A percentile compares a stretch with the other conserved stretches of the same genome.
phyloP scores from a whole-genome alignment of 2,113 vertebrate genomes.

The Symphodus melops region DNA sequence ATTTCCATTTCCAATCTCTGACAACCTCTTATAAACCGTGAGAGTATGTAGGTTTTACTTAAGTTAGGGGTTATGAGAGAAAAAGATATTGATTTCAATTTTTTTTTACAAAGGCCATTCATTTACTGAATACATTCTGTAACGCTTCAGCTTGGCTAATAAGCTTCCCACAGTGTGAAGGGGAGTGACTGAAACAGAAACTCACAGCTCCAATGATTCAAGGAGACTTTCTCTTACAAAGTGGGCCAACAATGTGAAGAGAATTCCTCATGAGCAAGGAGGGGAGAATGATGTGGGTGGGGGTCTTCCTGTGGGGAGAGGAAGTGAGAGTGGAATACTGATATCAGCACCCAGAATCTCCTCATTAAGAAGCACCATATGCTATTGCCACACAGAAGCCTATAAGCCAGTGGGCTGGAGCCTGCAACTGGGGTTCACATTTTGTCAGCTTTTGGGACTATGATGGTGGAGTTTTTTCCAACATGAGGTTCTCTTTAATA shows the following conservation, averaged over 20 bases:
- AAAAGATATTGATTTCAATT: conserved; percentile 44
- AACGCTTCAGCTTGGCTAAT: conserved; percentile 72
- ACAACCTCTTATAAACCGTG: conserved; percentile 8
- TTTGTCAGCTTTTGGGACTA: conserved; percentile 39
- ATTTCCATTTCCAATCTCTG: neutral
- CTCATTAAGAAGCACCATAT: conserved; percentile 79
- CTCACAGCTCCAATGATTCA: conserved; percentile 73
- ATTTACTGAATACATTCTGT: conserved; percentile 64
- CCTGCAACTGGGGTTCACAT: conserved; percentile 45
- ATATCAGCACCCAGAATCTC: conserved; percentile 68
- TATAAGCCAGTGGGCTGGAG: conserved; percentile 71
- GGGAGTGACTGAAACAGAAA: conserved; percentile 74
- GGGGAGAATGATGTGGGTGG: neutral
- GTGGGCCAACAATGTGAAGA: conserved; percentile 69
- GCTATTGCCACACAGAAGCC: conserved; percentile 66
- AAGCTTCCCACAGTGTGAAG: conserved; percentile 68
- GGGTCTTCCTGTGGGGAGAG: conserved; percentile 70
- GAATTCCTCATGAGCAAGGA: conserved; percentile 71
- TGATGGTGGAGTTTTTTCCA: conserved; percentile 18
- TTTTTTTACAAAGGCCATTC: conserved; percentile 57
- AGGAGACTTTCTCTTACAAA: conserved; percentile 79
- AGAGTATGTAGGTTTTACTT: conserved; percentile 43
- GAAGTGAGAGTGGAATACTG: conserved; percentile 73
- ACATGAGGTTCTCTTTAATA: conserved; percentile 15
- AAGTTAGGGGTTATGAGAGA: conserved; percentile 33